A percentile compares a stretch with the other conserved stretches of the same genome.
These are phyloP conservation scores for Heliopora coerulea DNA, from an alignment of 92 coral and sea anemone species.

Conservation along the genomic window DNA sequence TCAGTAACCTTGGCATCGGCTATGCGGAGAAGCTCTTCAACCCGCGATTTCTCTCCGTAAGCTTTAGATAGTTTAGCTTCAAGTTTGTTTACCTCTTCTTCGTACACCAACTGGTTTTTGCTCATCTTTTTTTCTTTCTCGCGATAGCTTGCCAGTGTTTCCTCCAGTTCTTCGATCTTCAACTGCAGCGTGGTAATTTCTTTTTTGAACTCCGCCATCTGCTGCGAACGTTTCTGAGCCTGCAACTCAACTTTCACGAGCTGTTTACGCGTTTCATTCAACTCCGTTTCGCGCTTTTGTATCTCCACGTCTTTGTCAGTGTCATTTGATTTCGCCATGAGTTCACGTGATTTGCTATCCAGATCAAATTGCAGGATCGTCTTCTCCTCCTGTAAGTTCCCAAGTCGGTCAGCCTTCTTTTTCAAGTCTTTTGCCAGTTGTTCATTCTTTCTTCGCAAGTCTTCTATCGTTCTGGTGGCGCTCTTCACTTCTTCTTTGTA, in stretches of 20 bases:
- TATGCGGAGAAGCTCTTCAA: background rate
- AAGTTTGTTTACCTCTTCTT: constrained; percentile 55
- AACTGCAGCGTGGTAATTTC: constrained; percentile 59
- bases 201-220: constrained; percentile 61
- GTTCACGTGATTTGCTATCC: constrained; percentile 66
- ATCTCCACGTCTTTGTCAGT: constrained; percentile 47
- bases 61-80: constrained; percentile 31
- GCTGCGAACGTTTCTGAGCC: constrained; percentile 40
- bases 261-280: constrained; percentile 21
- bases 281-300: constrained; percentile 34
- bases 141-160: constrained; percentile 50
- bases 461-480: constrained; percentile 11
- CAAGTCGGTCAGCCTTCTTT: constrained; percentile 61
- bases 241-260: constrained; percentile 43
- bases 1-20: constrained; percentile 3
- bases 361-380: constrained; percentile 68
- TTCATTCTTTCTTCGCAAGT: constrained; percentile 14
- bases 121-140: constrained; percentile 68
- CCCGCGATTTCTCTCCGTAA: background rate
- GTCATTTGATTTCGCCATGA: constrained; percentile 57
- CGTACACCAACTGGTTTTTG: constrained; percentile 49
- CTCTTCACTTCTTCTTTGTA: constrained; percentile 57
- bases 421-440: constrained; percentile 62
- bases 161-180: constrained; percentile 62
- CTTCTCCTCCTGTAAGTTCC: constrained; percentile 60